Percentiles rank a stretch among this genome's conserved stretches.
phyloP scores from a whole-genome alignment of 2,113 vertebrate genomes.

The Haemorhous mexicanus region DNA sequence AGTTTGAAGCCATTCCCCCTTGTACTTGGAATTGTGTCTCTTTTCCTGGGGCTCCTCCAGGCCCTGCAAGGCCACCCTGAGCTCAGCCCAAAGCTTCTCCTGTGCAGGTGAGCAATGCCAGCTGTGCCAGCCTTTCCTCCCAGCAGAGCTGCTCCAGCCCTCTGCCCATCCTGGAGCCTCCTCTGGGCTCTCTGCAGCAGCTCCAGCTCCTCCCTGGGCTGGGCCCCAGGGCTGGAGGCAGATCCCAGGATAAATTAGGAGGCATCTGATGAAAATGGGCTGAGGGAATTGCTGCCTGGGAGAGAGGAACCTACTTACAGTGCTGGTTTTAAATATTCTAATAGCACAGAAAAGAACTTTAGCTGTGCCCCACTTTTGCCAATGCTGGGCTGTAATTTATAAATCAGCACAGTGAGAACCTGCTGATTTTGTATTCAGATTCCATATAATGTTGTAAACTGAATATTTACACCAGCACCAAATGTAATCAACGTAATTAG shows the following conservation, averaged over 20 bases:
- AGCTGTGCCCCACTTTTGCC: conserved; percentile 9
- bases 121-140: not conserved
- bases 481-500: conserved; percentile 33
- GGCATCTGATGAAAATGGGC: not conserved
- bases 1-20: too few species aligned
- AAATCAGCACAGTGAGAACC: conserved; percentile 1
- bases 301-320: not conserved
- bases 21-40: not conserved
- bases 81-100: not conserved
- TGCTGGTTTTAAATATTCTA: not conserved
- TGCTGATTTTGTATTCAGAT: conserved; percentile 46
- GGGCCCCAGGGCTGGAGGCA: not conserved
- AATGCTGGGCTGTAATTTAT: not conserved
- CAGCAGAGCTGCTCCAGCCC: not conserved
- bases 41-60: not conserved
- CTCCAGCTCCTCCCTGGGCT: not conserved
- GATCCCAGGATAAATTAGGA: not conserved
- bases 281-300: not conserved
- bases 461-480: conserved; percentile 50
- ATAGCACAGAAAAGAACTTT: not conserved
- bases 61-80: not conserved
- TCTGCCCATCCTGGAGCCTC: not conserved
- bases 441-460: not conserved
- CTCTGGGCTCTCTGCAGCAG: not conserved
- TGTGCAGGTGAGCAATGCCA: not conserved